Base-by-base conservation (phyloP, 64 coral and sea anemone genomes). In the Dendronephthya gigantea region DNA sequence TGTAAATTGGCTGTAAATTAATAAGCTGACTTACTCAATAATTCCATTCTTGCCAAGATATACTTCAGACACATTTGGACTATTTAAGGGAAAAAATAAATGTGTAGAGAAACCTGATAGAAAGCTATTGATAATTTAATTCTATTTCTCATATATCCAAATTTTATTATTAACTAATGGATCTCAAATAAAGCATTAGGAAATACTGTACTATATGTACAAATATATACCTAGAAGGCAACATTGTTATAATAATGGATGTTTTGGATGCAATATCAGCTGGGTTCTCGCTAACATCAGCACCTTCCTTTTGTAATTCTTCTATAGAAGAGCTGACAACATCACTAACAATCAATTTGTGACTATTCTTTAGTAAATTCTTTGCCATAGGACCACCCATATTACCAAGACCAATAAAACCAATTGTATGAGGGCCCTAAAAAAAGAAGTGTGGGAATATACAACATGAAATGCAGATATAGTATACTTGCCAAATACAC, bases 371-470 rank as follows among this genome's bases (percentile, higher is more conserved):
- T 19, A 98, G 83, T 34, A 98, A 27, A 72, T 93, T 98, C 36
- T 98, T 93, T 10, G 90, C 95, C 95, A 98, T 98, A 29, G 92
- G 92, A 55, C 92, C 83, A 59, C 95, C 95, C 95, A 98, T 98
- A 72, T 98, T 98, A 31, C 95, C 95, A 13, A 98, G 36, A 32
- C 95, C 95, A 88, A 98, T 68, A 82, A 98, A 98, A 70, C 95
- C 95, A 87, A 98, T 91, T 27, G 92, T 79, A 29, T 79, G 30
- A 79, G 15, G 15, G 12, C 15, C 72, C 19, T 79, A 79, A 79
- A 36, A 79, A 12, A 2, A 74, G 13, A 30, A 13, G 19, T 74
- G 10, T 30, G 68, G 32, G 30, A 1, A 2, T 74, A 74, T 74
- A 74, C 68, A n/a, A n/a, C n/a, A n/a, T n/a, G n/a, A n/a, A n/a